Conservation (phyloP, 1,140 invertebrate species). For the Paraescarpia echinospica region DNA sequence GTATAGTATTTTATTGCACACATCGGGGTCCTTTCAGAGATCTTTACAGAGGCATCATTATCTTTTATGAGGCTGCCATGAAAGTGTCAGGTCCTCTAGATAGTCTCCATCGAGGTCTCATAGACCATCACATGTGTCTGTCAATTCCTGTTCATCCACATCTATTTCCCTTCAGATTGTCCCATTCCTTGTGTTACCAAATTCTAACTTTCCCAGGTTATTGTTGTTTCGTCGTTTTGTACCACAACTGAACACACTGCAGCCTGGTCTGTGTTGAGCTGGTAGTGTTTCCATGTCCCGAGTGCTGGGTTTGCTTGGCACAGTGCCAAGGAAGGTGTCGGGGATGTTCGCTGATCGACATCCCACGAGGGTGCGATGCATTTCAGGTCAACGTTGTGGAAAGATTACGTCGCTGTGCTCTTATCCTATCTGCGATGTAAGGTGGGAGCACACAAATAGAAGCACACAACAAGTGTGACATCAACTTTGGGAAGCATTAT, state of each 20-base stretch:
- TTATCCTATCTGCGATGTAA: neutral
- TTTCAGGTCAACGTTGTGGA: neutral
- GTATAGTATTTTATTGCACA: neutral
- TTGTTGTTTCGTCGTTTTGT: neutral
- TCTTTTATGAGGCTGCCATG: neutral
- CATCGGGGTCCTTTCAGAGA: neutral
- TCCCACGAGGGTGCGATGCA: neutral
- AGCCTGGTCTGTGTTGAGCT: neutral
- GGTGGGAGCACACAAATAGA: neutral
- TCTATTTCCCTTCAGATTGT: no score
- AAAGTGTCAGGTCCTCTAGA: neutral
- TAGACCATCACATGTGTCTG: neutral
- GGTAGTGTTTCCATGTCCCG: neutral
- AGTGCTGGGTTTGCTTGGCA: neutral
- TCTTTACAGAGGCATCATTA: neutral
- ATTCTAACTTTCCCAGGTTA: neutral
- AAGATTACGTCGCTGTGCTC: neutral
- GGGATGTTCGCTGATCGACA: neutral
- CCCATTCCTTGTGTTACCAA: neutral
- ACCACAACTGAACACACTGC: neutral
- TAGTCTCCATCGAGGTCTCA: neutral
- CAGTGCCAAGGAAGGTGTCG: neutral
- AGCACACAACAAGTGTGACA: neutral
- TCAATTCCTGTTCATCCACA: neutral
- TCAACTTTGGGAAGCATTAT: neutral